Evolutionary conservation across 2,113 vertebrate species (phyloP), one percentile per base, ranked within the genome.

Genomic region (Orthochromis indermauri): DNA sequence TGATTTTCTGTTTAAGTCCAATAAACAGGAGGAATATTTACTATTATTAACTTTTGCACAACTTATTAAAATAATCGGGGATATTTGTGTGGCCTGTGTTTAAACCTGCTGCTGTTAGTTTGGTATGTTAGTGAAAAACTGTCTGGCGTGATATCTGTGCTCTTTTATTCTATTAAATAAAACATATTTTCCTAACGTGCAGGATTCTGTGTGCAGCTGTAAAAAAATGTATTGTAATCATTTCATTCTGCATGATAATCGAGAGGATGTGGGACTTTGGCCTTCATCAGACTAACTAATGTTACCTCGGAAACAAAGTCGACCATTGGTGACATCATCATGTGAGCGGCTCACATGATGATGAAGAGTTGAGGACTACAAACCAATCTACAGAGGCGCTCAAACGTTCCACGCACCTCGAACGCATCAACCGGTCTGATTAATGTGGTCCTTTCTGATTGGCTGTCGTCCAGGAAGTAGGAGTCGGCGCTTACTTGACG

Each of bases 391-490:
- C 19, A 13, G 33, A 5, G 61, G 8, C 9, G 14, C 14, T 76
- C 51, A 10, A 35, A 87, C 10, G 59, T 90, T 84, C 89, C 21
- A 84, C 4, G 8, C 2, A 0, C 5, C 33, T 0, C 82, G 68
- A 93, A 94, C 51, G 83, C 85, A 63, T 16, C 90, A 80, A 80
- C 5, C 6, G 3, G 4, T 49, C 9, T n/a, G 19, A 24, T 35
- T 19, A 54, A 68, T 81, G 83, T 90, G 88, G 80, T 63, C 57
- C 2, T 19, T 80, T 88, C 82, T 93, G 92, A 94, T 94, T 94
- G 91, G 93, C 6, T 55, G 0, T 8, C 13, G 4, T 8, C 4
- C 83, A 16, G 93, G 93, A 93, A 94, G 87, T 16, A 5, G 4
- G 7, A 59, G 13, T 14, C 42, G 1, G 8, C 4, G 71, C 4